Base-by-base conservation (phyloP, 2,797 vertebrate species). In the Sebastes flavidus region DNA sequence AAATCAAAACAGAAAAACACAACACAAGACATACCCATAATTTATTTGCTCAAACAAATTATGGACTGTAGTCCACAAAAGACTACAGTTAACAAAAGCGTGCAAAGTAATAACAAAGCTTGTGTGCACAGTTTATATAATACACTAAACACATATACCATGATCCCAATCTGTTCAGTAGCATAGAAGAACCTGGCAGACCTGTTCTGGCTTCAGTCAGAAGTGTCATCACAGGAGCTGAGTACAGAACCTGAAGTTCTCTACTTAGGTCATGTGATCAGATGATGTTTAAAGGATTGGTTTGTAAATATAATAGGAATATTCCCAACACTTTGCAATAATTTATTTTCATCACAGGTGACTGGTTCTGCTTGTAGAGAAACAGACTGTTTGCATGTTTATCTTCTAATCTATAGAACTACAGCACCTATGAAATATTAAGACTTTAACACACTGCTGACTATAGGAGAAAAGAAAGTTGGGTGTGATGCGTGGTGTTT, bases 31-130 rank as follows among this genome's bases (percentile, higher is more conserved):
- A 78, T 29, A 75, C 16, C 88, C 92, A 93, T 94, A 86, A 93
- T 92, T 92, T 36, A 88, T 92, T 89, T 76, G 25, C 22, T 52
- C n/a, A 38, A 90, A 92, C 84, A 93, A 93, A 94, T 92, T 87
- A 92, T 91, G 92, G 89, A 66, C 72, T 69, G 74, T 65, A 46
- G 71, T 82, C 81, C 7, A 59, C 84, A 84, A 6, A 82, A 25
- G 46, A 77, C 72, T 80, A 87, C 60, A 73, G 65, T 52, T 67
- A 60, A 69, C 66, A 80, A 36, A 59, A 66, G 46, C 85, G 1
- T 87, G 79, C 81, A 85, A 62, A 70, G 27, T 46, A 49, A 69
- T 46, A 10, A 46, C 69, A 75, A 16, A 34, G 72, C 27, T 54
- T 68, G n/a, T 71, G 36, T 62, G 60, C 72, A 81, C 65, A 27